Evolutionary conservation across 1,140 invertebrate species (phyloP), one percentile per base, ranked within the genome.

Genomic region (Agrilus planipennis): DNA sequence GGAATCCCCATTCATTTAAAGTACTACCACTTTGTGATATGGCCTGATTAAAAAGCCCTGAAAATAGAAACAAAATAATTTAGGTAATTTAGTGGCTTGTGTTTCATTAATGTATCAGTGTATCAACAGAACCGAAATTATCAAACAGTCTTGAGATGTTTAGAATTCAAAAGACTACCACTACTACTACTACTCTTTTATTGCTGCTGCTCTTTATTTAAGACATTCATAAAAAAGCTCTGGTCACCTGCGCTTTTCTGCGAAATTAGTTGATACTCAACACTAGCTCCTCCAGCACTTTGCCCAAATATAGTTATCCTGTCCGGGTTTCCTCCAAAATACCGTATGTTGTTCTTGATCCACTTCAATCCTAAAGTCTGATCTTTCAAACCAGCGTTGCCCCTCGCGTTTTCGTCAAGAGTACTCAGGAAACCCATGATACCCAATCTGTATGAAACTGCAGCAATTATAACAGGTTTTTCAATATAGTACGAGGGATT

Each of bases 361-460:
- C 67, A 70, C 43, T 52, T 61, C n/a, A 70, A 41, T 6, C 61
- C 67, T 12, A 59, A 54, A 0, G 65, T 53, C 45, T 68, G 64
- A 34, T 70, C 68, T 52, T 70, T 70, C 35, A 69, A 42, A 2
- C 56, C 68, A 14, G 62, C 64, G 37, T 70, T 70, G 4, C 68
- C 68, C 4, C 65, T 63, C 1, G 59, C 54, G 37, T 61, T 60
- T 41, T 60, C 51, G 4, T 64, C 66, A 15, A 57, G 44, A 16
- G 67, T 54, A 46, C 64, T 65, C 1, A 58, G 43, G 21, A 67
- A 69, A 11, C 67, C 67, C 67, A 62, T 63, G 34, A 16, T 18
- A 34, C 19, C 19, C 2, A 74, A 51, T 34, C 72, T 55, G 47
- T 74, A 75, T 51, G 75, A 73, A 14, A 75, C 51, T 3, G 65